A percentile compares a stretch with the other conserved stretches of the same genome.
phyloP scores from a whole-genome alignment of 2,113 vertebrate species.

The Crotalus tigris region DNA sequence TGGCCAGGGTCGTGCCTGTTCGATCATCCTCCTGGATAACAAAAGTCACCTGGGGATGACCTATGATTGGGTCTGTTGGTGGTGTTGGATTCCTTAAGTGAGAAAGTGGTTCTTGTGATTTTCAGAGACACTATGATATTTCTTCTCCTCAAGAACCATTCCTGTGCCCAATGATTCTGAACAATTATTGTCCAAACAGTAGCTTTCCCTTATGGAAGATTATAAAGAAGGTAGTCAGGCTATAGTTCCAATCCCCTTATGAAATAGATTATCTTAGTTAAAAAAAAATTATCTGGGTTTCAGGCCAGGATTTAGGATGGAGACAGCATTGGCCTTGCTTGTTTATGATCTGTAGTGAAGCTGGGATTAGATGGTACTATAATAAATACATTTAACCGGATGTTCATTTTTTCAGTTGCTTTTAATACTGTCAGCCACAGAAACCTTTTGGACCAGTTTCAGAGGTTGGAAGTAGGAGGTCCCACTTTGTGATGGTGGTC shows the following conservation, averaged over 20 bases:
- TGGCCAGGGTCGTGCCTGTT: neutral
- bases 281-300: neutral
- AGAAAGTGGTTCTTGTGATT: neutral
- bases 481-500: neutral
- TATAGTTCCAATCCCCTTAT: neutral
- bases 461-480: neutral
- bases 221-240: neutral
- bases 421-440: neutral
- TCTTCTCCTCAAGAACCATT: neutral
- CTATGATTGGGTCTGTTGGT: neutral
- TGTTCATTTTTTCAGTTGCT: neutral
- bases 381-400: neutral
- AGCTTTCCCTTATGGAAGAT: neutral
- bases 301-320: neutral
- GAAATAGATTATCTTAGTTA: neutral
- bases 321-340: neutral
- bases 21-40: neutral
- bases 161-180: neutral
- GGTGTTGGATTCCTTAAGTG: neutral
- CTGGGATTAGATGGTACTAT: neutral
- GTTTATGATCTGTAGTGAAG: neutral
- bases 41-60: neutral
- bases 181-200: neutral
- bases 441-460: neutral
- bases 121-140: neutral